Evolutionary conservation across 30 jellyfish, hydroid and myxozoan species (phyloP).

Genomic region (Sanderia malayensis): DNA sequence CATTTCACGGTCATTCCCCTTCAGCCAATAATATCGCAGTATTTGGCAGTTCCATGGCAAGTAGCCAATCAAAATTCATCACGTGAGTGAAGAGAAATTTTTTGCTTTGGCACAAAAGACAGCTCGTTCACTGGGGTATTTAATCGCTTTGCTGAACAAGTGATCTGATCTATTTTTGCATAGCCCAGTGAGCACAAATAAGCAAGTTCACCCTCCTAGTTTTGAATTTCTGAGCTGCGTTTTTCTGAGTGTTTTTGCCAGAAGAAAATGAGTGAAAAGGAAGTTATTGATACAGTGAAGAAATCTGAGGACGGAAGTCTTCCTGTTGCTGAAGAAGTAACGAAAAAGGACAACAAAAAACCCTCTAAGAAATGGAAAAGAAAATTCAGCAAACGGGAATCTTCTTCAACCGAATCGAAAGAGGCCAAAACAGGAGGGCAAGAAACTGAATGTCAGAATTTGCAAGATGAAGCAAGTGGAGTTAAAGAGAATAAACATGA

Average conservation of each 20-base stretch:
- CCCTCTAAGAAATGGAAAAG: slow-evolving; percentile 50
- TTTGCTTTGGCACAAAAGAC: background rate
- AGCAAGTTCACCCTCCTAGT: too few species aligned
- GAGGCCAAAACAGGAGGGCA: background rate
- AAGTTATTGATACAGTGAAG: background rate
- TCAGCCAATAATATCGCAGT: background rate
- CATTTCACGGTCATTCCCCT: background rate
- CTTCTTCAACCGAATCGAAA: slow-evolving; percentile 20
- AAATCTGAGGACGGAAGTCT: background rate
- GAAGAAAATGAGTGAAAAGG: background rate
- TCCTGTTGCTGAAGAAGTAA: too few species aligned
- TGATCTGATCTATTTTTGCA: slow-evolving; percentile 1
- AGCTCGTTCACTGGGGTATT: background rate
- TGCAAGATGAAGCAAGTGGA: slow-evolving; percentile 4
- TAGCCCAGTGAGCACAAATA: slow-evolving; percentile 3
- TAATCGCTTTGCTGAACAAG: too few species aligned
- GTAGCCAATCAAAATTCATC: too few species aligned
- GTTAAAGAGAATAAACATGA: slow-evolving; percentile 5
- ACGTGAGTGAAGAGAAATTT: background rate
- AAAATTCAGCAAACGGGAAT: slow-evolving; percentile 32
- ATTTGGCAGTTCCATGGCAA: too few species aligned
- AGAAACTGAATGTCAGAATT: slow-evolving; percentile 15
- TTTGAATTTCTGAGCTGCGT: background rate
- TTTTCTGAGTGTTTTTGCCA: background rate
- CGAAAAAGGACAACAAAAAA: slow-evolving; percentile 23